Evolutionary conservation across 2,113 vertebrate genomes (phyloP).

Genomic region (Narcine bancroftii): DNA sequence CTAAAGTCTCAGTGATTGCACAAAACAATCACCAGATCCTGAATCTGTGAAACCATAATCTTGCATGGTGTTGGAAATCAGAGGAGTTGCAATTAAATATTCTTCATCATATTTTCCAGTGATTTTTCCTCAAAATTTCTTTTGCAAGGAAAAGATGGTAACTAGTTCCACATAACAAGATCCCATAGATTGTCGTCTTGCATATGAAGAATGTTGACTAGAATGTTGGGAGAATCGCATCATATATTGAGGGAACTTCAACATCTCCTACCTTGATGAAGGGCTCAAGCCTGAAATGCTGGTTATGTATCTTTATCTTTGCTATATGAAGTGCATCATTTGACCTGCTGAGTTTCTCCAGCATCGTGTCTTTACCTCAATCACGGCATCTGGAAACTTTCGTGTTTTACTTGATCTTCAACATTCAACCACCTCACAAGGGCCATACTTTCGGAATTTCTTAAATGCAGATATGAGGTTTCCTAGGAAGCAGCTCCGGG

Average conservation of each 20-base stretch:
- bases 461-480: no score
- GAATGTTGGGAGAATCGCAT: neutral
- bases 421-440: no score
- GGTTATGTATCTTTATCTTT: no score
- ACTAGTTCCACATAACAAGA: neutral
- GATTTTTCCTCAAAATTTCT: no score
- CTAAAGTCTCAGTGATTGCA: neutral
- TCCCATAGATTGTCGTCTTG: neutral
- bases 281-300: no score
- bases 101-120: neutral
- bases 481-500: no score
- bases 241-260: neutral
- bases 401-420: no score
- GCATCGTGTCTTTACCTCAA: no score
- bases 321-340: no score
- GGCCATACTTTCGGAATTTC: no score
- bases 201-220: neutral
- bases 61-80: neutral
- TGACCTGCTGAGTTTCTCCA: no score
- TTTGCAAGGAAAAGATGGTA: neutral
- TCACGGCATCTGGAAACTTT: no score
- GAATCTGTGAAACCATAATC: neutral
- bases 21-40: neutral
- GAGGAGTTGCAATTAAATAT: neutral
- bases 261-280: neutral